Percentiles rank a stretch among this genome's conserved stretches.
Conservation (phyloP, 1,140 invertebrate species). For the Arion vulgaris region DNA sequence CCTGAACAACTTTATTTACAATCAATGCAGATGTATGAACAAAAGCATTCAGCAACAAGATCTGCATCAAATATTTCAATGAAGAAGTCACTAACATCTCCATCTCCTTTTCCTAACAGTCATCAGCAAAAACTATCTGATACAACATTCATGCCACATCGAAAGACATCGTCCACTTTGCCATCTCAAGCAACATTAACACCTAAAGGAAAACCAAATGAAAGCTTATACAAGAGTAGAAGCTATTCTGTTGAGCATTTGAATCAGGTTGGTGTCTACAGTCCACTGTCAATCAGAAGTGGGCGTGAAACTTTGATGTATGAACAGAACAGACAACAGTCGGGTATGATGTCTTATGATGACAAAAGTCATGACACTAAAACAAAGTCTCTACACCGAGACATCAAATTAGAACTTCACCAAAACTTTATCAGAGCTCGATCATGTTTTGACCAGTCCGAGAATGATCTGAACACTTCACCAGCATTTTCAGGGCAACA, state of each 20-base stretch:
- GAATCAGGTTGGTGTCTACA: not conserved
- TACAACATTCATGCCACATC: not conserved
- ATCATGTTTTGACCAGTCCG: slow-evolving; percentile 36
- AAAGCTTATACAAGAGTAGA: not conserved
- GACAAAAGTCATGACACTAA: not conserved
- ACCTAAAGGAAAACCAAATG: not conserved
- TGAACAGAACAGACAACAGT: not conserved
- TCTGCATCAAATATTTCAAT: not conserved
- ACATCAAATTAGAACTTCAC: slow-evolving; percentile 22
- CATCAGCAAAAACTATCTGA: not conserved
- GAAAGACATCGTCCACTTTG: not conserved
- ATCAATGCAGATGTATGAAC: slow-evolving; percentile 7
- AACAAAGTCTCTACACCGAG: not conserved
- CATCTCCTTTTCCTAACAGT: not conserved
- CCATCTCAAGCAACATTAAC: not conserved
- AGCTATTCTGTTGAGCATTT: not conserved
- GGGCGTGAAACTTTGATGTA: not conserved
- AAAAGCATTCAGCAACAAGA: not conserved
- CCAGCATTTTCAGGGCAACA: not conserved
- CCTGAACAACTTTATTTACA: not conserved
- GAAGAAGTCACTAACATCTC: not conserved
- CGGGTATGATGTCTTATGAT: not conserved
- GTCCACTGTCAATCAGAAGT: not conserved
- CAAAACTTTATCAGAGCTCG: slow-evolving; percentile 25
- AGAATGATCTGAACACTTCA: not conserved